Evolutionary conservation across 53 echinoderm and acorn worm genomes (phyloP), one percentile per base, ranked within the genome.

Genomic region (Astropecten irregularis): DNA sequence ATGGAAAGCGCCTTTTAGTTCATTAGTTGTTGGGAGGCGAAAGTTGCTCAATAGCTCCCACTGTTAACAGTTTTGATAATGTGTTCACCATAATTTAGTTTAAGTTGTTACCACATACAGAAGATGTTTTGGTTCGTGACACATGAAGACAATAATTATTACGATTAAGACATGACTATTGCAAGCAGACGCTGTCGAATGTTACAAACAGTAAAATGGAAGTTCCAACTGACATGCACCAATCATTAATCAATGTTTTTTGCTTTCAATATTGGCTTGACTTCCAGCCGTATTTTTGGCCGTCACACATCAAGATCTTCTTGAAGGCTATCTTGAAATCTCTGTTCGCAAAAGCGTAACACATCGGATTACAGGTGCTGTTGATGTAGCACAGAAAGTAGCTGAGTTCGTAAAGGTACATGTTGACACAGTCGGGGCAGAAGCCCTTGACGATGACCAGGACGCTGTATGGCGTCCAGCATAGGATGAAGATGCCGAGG

Each of bases 401-500:
- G 64, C 90, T 92, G 30, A 95, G 90, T 19, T 82, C 73, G 37
- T 90, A 95, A 6, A 92, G 68, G 38, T 84, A 82, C 44, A 88
- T 84, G 34, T 84, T 68, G 35, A 88, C 83, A 31, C 95, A 95
- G 23, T 30, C 39, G 1, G 84, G 73, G 44, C 92, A 92, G 46
- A 87, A 90, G 20, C 92, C 83, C 27, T 84, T 87, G 18, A 95
- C 90, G 29, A 95, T 95, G 16, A 95, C 86, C 5, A 95, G 57
- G 19, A 95, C 85, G 66, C 95, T 95, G 81, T 95, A 95, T 6
- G 95, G 95, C 18, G 95, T 95, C 95, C 95, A 95, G 63, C 95
- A 95, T 11, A 95, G 55, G 46, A 95, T 88, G 62, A 95, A 95
- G 48, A 87, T 72, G 2, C 95, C 95, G 11, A 95, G 88, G 22